A percentile compares a stretch with the other conserved stretches of the same genome.
Conservation (phyloP, 2,888 invertebrate species). For the Eristalis arbustorum region DNA sequence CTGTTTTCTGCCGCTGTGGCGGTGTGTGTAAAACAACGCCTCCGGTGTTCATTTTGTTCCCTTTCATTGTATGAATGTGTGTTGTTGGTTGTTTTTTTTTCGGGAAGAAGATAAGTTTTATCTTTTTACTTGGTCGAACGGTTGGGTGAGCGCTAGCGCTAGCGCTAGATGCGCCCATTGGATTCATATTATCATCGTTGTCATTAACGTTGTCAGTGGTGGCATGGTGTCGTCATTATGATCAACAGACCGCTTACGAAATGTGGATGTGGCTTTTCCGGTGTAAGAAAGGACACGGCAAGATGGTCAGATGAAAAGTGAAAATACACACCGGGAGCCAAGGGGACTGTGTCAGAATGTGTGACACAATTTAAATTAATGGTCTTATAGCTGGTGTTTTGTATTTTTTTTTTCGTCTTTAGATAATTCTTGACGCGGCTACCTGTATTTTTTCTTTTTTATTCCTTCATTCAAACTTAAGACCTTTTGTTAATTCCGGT, state of each 20-base stretch:
- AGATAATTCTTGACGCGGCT: neutral
- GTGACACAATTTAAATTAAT: constrained; percentile 70
- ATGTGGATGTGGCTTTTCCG: constrained; percentile 64
- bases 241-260: constrained; percentile 41
- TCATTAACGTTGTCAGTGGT: constrained; percentile 56
- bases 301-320: constrained; percentile 51
- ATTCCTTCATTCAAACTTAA: neutral
- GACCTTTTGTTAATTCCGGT: constrained; percentile 29
- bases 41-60: constrained; percentile 28
- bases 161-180: constrained; percentile 56
- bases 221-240: constrained; percentile 49
- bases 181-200: constrained; percentile 61
- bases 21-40: constrained; percentile 41
- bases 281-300: constrained; percentile 20
- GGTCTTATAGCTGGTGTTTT: constrained; percentile 29
- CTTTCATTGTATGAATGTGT: neutral
- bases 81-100: neutral
- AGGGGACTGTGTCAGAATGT: constrained; percentile 46
- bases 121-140: constrained; percentile 42
- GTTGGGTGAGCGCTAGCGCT: constrained; percentile 61
- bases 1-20: constrained; percentile 1
- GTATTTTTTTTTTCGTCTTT: constrained; percentile 1
- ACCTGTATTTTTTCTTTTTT: constrained; percentile 13
- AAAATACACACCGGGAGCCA: constrained; percentile 50
- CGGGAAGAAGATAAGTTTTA: constrained; percentile 39